Base-by-base conservation (phyloP, 2,888 invertebrate species). In the Frankliniella fusca region DNA sequence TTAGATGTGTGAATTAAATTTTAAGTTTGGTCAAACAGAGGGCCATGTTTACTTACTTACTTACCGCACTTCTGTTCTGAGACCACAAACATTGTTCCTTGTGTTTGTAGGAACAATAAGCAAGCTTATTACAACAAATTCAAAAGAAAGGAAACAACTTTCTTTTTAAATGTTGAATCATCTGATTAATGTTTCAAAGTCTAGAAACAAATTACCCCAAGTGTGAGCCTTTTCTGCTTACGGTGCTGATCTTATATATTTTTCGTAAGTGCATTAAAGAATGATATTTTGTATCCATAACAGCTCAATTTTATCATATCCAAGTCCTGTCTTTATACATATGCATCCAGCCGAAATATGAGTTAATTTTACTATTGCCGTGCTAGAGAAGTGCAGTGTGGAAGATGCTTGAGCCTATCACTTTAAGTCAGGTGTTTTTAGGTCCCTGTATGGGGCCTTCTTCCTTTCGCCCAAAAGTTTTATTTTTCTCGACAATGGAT, bases 251-350 rank as follows among this genome's bases (percentile, higher is more conserved):
- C 27, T 76, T 76, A 76, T 76, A 23, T 76, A 76, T 76, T 76
- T 76, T 76, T 76, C 70, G 27, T 76, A 76, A 76, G 27, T 76
- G 70, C 70, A 76, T 76, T 76, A 76, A 76, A 61, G 61, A 76
- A 70, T 23, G 27, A 76, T 76, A 76, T 76, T 76, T 76, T 76
- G n/a, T 76, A 76, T 23, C 70, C 8, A 27, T 38, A 5, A 38
- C 5, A 38, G 38, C 38, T 38, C 38, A 5, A 38, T 38, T 38
- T 38, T 38, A 38, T 38, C 38, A 3, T 38, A 38, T 38, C 5
- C 38, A 2, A 38, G 38, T 38, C 38, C 38, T 38, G n/a, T n/a
- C n/a, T n/a, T n/a, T n/a, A n/a, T n/a, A n/a, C n/a, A n/a, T n/a
- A n/a, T n/a, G n/a, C n/a, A n/a, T n/a, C n/a, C n/a, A n/a, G n/a